Evolutionary conservation across 1,140 invertebrate genomes (phyloP).

Genomic region (Delia radicum): DNA sequence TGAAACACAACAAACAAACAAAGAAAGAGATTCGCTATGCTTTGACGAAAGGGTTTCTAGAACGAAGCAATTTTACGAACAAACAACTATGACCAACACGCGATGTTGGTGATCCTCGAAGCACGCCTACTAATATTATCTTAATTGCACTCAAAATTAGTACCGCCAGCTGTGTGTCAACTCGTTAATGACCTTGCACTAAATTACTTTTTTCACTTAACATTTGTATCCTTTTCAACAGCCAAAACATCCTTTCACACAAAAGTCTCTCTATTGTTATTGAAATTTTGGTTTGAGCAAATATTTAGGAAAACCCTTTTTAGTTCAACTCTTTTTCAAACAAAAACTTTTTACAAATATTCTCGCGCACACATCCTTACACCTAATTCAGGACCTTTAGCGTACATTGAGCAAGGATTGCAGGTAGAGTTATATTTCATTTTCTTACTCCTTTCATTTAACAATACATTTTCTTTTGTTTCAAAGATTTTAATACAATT

Average conservation of each 20-base stretch:
- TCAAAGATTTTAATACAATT: background rate
- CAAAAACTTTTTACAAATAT: background rate
- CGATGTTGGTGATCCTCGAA: slow-evolving; percentile 11
- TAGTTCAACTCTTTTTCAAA: slow-evolving; percentile 2
- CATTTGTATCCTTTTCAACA: background rate
- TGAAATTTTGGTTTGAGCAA: background rate
- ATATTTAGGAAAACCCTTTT: slow-evolving; percentile 5
- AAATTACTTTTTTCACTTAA: background rate
- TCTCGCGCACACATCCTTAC: background rate
- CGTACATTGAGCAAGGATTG: background rate
- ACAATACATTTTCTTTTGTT: background rate
- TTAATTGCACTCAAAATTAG: background rate
- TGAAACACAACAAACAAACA: slow-evolving; percentile 3
- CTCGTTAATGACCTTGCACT: slow-evolving; percentile 11
- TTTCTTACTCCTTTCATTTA: slow-evolving; percentile 14
- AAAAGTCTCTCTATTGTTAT: slow-evolving; percentile 1
- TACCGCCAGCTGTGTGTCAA: slow-evolving; percentile 18
- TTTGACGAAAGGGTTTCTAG: background rate
- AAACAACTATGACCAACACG: background rate
- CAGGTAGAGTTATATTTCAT: background rate
- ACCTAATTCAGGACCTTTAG: slow-evolving; percentile 6
- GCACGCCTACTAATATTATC: slow-evolving; percentile 16
- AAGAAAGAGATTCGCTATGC: background rate
- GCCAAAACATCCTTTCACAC: background rate
- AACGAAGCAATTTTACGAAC: background rate